A percentile compares a stretch with the other conserved stretches of the same genome.
phyloP scores from a whole-genome alignment of 2,888 invertebrate species.

The Anoplius nigerrimus region DNA sequence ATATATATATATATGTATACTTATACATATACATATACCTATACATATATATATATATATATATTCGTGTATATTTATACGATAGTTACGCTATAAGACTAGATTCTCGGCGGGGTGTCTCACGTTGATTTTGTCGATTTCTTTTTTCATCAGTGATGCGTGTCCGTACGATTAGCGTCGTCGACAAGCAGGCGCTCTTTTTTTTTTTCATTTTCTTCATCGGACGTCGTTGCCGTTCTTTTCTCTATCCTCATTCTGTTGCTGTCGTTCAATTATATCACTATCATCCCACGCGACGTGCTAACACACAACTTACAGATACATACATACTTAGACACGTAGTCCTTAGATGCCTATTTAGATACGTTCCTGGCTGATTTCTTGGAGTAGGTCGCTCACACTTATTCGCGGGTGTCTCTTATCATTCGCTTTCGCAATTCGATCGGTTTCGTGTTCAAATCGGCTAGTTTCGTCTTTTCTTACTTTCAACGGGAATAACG shows the following conservation, averaged over 20 bases:
- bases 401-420: conserved; percentile 8
- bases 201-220: conserved; percentile 4
- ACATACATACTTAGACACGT: conserved; percentile 59
- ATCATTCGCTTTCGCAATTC: background rate
- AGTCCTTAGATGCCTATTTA: conserved; percentile 49
- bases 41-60: conserved; percentile 9
- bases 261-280: conserved; percentile 7
- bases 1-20: conserved; percentile 24
- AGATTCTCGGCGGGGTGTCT: conserved; percentile 55
- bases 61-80: conserved; percentile 18
- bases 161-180: background rate
- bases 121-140: conserved; percentile 34
- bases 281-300: conserved; percentile 49
- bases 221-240: conserved; percentile 26
- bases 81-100: conserved; percentile 54
- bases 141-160: conserved; percentile 1
- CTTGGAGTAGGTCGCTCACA: conserved; percentile 32
- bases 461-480: background rate
- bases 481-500: conserved; percentile 15
- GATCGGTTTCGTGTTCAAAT: background rate
- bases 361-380: conserved; percentile 35
- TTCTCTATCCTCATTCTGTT: conserved; percentile 5
- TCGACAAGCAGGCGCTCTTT: background rate
- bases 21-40: conserved; percentile 12
- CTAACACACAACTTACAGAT: conserved; percentile 57